These are phyloP conservation scores for Tetrax tetrax DNA, from an alignment of 2,113 vertebrate species.

Conservation along the genomic window DNA sequence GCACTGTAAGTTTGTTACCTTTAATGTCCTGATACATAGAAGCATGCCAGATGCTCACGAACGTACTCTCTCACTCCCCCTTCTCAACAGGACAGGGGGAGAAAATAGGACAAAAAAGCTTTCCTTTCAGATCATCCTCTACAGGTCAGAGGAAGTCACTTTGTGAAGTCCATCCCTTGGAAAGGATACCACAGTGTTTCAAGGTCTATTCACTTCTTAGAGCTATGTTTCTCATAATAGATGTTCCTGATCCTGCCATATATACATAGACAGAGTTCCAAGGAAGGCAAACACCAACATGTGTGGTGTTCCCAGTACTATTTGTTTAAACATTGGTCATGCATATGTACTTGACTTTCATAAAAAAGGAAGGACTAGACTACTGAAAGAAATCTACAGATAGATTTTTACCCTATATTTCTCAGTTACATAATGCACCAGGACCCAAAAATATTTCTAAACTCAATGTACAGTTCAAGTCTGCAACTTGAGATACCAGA, in stretches of 20 bases:
- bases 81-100: neutral
- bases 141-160: neutral
- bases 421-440: neutral
- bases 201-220: neutral
- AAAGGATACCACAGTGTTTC: neutral
- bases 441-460: neutral
- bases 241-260: neutral
- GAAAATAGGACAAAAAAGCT: neutral
- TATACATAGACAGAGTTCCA: neutral
- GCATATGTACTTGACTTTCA: fast-evolving
- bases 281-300: neutral
- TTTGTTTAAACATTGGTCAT: neutral
- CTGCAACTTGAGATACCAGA: neutral
- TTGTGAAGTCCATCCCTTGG: neutral
- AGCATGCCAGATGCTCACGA: neutral
- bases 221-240: neutral
- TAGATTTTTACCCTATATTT: neutral
- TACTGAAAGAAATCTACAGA: neutral
- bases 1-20: neutral
- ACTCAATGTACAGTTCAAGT: neutral
- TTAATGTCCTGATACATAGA: neutral
- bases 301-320: neutral
- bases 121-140: neutral
- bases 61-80: neutral
- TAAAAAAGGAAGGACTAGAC: neutral